These are phyloP conservation scores for Microtus pennsylvanicus DNA, from an alignment of 2,113 vertebrate genomes.

Conservation along the genomic window DNA sequence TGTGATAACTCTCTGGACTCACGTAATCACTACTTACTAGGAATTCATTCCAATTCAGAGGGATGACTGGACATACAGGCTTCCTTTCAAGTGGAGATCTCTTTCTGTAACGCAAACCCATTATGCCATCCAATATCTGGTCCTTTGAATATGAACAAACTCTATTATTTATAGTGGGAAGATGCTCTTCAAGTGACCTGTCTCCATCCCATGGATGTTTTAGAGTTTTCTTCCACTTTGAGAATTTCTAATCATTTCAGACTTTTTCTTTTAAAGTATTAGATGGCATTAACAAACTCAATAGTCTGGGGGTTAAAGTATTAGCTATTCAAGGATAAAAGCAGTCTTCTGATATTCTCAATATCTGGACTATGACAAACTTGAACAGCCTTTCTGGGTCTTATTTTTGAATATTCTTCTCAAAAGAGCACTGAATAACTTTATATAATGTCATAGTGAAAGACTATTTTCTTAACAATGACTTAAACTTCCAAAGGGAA, in stretches of 20 bases:
- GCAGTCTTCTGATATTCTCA: background rate
- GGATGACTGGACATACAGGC: background rate
- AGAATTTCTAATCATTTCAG: constrained; percentile 61
- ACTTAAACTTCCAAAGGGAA: constrained; percentile 27
- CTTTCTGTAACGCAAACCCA: constrained; percentile 42
- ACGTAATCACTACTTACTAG: constrained; percentile 39
- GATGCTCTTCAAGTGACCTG: constrained; percentile 43
- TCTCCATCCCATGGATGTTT: background rate
- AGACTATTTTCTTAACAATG: constrained; percentile 15
- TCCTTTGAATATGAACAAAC: constrained; percentile 36
- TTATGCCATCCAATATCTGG: constrained; percentile 44
- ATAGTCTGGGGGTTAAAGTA: background rate
- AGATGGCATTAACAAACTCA: background rate
- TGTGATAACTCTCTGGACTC: constrained; percentile 5
- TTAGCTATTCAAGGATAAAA: background rate
- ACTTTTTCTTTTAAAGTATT: background rate
- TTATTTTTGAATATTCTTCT: constrained; percentile 34
- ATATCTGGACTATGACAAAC: background rate
- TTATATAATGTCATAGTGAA: background rate
- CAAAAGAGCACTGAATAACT: background rate
- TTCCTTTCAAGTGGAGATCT: constrained; percentile 48
- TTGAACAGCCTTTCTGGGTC: background rate
- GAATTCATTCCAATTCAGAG: constrained; percentile 55
- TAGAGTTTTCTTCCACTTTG: constrained; percentile 51
- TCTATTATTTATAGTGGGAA: constrained; percentile 60